Percentiles rank a stretch among this genome's conserved stretches.
Evolutionary conservation across 1,140 invertebrate genomes (phyloP).

Genomic region (Anadara kagoshimensis): DNA sequence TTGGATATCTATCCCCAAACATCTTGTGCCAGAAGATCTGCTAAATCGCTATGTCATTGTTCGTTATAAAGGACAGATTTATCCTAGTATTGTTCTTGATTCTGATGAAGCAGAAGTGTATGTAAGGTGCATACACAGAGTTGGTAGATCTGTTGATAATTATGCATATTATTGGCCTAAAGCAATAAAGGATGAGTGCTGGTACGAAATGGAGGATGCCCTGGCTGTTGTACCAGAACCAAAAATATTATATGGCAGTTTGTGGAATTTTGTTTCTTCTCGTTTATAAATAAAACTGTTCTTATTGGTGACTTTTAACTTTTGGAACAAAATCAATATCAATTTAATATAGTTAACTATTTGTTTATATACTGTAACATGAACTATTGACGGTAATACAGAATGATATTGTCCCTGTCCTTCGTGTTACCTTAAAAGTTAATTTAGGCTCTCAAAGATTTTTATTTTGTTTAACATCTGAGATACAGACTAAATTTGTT

Average conservation of each 20-base stretch:
- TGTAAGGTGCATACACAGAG: background rate
- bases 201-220: slow-evolving; percentile 15
- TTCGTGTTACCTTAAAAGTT: too few relatives aligned
- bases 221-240: too few relatives aligned
- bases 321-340: too few relatives aligned
- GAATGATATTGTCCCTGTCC: too few relatives aligned
- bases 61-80: slow-evolving; percentile 1
- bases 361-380: too few relatives aligned
- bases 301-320: too few relatives aligned
- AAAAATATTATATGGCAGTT: background rate
- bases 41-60: background rate
- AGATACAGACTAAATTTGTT: too few relatives aligned
- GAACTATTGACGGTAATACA: too few relatives aligned
- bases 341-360: too few relatives aligned
- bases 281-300: too few relatives aligned
- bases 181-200: slow-evolving; percentile 9
- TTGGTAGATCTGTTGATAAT: background rate
- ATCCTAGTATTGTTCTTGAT: background rate
- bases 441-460: too few relatives aligned
- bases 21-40: background rate
- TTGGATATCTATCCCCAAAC: background rate
- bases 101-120: slow-evolving; percentile 2
- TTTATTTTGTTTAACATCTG: too few relatives aligned
- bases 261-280: background rate
- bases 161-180: background rate